Percentiles rank a stretch among this genome's conserved stretches.
phyloP scores from a whole-genome alignment of 2,797 vertebrate genomes.

The Schizopygopsis malacanthus region DNA sequence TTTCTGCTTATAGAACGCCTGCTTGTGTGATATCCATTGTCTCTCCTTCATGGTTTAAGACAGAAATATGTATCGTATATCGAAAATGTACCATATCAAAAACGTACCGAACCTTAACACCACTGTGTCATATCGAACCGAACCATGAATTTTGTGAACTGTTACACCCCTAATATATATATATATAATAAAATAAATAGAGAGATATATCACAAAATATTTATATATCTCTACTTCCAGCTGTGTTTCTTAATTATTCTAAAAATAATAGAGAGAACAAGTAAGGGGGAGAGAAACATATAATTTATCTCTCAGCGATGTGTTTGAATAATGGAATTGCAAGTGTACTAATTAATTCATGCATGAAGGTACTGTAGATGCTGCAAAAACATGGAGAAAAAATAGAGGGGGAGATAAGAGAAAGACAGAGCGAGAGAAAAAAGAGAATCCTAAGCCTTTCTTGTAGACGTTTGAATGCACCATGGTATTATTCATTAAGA shows the following conservation, averaged over 20 bases:
- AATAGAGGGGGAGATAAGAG: slow-evolving; percentile 1
- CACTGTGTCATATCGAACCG: no score
- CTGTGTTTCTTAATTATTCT: slow-evolving; percentile 60
- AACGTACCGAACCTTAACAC: no score
- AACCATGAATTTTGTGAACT: no score
- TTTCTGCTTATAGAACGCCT: no score
- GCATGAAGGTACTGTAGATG: slow-evolving; percentile 76
- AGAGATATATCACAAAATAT: background rate
- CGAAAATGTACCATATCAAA: no score
- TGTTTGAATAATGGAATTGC: slow-evolving; percentile 71
- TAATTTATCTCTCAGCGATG: slow-evolving; percentile 70
- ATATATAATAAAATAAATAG: no score
- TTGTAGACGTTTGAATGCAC: slow-evolving; percentile 76
- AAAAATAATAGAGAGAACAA: slow-evolving; percentile 58
- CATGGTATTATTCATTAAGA: slow-evolving; percentile 84
- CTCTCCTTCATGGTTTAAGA: no score
- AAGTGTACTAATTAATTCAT: slow-evolving; percentile 74
- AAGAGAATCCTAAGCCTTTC: slow-evolving; percentile 58
- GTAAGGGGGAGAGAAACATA: slow-evolving; percentile 65
- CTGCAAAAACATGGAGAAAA: slow-evolving; percentile 62
- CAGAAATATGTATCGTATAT: no score
- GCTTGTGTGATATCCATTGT: no score
- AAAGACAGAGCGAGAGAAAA: background rate
- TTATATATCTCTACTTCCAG: slow-evolving; percentile 50
- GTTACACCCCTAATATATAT: no score